These are phyloP conservation scores for Sparidentex hasta DNA, from an alignment of 2,797 vertebrate genomes.

Conservation along the genomic window DNA sequence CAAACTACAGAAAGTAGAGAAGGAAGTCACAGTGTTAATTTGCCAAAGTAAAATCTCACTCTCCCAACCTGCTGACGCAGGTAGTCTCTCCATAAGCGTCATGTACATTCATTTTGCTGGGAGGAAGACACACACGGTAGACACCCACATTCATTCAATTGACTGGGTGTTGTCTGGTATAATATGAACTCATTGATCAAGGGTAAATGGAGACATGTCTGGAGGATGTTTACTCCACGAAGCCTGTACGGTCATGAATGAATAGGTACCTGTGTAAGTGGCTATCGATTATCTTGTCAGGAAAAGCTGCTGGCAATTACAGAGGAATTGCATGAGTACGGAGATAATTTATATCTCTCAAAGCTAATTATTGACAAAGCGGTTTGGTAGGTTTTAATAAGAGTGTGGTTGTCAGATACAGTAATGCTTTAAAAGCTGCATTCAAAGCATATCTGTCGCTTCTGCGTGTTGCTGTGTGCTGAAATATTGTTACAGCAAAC, in stretches of 20 bases:
- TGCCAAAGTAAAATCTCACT: constrained; percentile 1
- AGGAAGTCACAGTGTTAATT: not conserved
- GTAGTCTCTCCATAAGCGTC: constrained; percentile 15
- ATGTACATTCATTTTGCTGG: constrained; percentile 28
- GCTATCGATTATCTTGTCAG: constrained; percentile 71
- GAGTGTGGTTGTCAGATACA: constrained; percentile 8
- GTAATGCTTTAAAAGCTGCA: constrained; percentile 19
- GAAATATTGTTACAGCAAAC: not conserved
- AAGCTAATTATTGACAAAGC: constrained; percentile 49
- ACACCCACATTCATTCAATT: constrained; percentile 38
- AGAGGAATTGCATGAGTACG: constrained; percentile 39
- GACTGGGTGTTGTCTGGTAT: constrained; percentile 33
- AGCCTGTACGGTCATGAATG: constrained; percentile 42
- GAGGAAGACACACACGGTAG: constrained; percentile 5
- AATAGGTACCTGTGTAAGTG: constrained; percentile 54
- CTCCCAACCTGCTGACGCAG: constrained; percentile 32
- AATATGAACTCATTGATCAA: constrained; percentile 63
- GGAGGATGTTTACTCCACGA: constrained; percentile 47
- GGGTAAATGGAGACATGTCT: constrained; percentile 50
- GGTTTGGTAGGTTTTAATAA: constrained; percentile 30
- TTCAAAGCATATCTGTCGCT: not conserved
- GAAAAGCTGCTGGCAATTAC: constrained; percentile 43
- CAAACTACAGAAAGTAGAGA: too few species aligned
- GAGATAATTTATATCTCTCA: constrained; percentile 50
- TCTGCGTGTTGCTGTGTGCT: not conserved